Evolutionary conservation across 2,888 invertebrate species (phyloP).

Genomic region (Pocota personata): DNA sequence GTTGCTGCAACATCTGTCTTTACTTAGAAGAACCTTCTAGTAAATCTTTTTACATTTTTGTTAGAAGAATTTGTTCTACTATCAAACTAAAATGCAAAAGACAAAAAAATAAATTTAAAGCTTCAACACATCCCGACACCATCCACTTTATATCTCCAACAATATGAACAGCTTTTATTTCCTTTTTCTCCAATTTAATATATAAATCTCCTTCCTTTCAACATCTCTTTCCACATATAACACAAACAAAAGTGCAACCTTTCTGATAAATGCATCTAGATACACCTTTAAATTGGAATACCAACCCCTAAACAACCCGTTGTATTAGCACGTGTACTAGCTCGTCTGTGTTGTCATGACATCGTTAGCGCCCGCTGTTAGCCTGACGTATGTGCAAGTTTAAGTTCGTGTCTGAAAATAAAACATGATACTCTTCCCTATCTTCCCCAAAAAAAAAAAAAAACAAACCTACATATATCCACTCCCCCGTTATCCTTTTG

Average conservation of each 20-base stretch:
- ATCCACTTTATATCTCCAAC: neutral
- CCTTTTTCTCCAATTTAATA: slow-evolving; percentile 30
- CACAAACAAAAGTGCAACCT: slow-evolving; percentile 45
- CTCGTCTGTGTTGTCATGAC: slow-evolving; percentile 74
- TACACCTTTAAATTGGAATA: slow-evolving; percentile 73
- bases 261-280: slow-evolving; percentile 70
- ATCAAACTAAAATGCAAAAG: neutral
- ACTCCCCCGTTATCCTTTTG: slow-evolving; percentile 30
- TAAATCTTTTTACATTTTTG: too few relatives aligned
- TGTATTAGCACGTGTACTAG: slow-evolving; percentile 67
- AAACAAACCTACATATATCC: neutral
- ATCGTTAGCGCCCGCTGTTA: slow-evolving; percentile 74
- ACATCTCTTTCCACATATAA: slow-evolving; percentile 23
- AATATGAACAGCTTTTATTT: neutral
- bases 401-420: slow-evolving; percentile 73
- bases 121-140: neutral
- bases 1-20: too few relatives aligned
- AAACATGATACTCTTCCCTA: slow-evolving; percentile 54
- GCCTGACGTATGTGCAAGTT: slow-evolving; percentile 73
- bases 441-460: slow-evolving; percentile 9
- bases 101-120: neutral
- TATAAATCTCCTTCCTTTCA: slow-evolving; percentile 56
- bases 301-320: slow-evolving; percentile 72
- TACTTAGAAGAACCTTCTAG: too few relatives aligned
- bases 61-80: too few relatives aligned